Percentiles rank a stretch among this genome's conserved stretches.
Evolutionary conservation across 1,140 invertebrate genomes (phyloP).

Genomic region (Carposina sasakii): DNA sequence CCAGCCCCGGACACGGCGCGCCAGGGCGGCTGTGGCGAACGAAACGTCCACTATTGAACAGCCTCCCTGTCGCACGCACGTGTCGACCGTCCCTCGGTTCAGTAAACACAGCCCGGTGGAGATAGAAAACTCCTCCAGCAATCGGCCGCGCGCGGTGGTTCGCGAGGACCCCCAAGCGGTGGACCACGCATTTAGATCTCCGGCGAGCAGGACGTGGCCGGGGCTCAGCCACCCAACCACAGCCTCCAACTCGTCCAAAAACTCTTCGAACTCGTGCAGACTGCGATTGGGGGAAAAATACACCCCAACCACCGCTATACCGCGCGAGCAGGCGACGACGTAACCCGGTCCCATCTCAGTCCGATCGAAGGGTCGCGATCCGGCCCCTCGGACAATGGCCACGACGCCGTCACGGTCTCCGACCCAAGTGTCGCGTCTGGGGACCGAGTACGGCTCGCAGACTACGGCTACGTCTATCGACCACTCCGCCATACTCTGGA

Average conservation of each 20-base stretch:
- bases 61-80: background rate
- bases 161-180: background rate
- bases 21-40: background rate
- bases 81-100: background rate
- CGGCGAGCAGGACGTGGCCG: background rate
- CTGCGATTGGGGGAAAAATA: conserved; percentile 1
- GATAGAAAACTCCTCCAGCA: no score
- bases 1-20: conserved; percentile 12
- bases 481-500: background rate
- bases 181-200: background rate
- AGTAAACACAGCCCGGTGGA: background rate
- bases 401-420: background rate
- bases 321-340: background rate
- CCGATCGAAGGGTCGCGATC: background rate
- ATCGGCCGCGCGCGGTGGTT: background rate
- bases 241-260: background rate
- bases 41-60: background rate
- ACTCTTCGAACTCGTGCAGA: background rate
- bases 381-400: background rate
- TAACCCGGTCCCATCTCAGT: background rate
- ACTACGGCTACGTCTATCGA: background rate
- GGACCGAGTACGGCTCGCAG: background rate
- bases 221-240: background rate
- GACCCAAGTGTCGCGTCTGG: background rate
- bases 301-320: background rate